Evolutionary conservation across 2,797 vertebrate species (phyloP), one percentile per base, ranked within the genome.

Genomic region (Sebastes trivittatus): DNA sequence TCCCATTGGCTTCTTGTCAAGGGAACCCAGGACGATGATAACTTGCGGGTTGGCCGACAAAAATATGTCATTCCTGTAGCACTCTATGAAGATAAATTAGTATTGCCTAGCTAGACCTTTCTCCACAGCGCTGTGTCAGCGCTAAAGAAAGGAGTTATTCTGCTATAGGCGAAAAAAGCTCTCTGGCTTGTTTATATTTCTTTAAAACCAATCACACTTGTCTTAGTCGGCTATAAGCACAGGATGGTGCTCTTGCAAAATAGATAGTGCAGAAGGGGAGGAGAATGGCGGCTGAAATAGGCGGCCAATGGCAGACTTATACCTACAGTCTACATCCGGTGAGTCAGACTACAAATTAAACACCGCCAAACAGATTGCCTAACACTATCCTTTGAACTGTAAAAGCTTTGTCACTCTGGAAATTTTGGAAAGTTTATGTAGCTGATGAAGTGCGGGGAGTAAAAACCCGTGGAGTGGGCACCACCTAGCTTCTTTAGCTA

Each of bases 401-500:
- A 46, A 72, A 72, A 63, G 22, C 56, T 85, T 58, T 75, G 61
- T 65, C 29, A 20, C 9, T 78, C 13, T 56, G 52, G 42, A 74
- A 56, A 74, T 79, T 77, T 20, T 82, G 55, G 32, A 65, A 60
- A 63, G 20, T 25, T 16, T 8, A 7, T 22, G 10, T 7, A 9
- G 23, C 27, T 70, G 25, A 78, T 71, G 62, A 81, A 69, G 46
- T 20, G 18, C 78, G 32, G 22, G 36, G n/a, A 49, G 49, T 30
- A n/a, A 38, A 64, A 80, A 68, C 11, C 52, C 46, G 27, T 62
- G 54, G 49, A 76, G 59, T 62, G 36, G 25, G 38, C 65, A 78
- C 84, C 89, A 68, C 55, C 75, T 56, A 69, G 63, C 70, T 67
- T 84, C 59, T 87, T 81, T 65, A 75, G 80, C 42, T 68, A 59